A percentile compares a stretch with the other conserved stretches of the same genome.
Conservation (phyloP, 2,797 vertebrate species). For the Lacerta viridis region DNA sequence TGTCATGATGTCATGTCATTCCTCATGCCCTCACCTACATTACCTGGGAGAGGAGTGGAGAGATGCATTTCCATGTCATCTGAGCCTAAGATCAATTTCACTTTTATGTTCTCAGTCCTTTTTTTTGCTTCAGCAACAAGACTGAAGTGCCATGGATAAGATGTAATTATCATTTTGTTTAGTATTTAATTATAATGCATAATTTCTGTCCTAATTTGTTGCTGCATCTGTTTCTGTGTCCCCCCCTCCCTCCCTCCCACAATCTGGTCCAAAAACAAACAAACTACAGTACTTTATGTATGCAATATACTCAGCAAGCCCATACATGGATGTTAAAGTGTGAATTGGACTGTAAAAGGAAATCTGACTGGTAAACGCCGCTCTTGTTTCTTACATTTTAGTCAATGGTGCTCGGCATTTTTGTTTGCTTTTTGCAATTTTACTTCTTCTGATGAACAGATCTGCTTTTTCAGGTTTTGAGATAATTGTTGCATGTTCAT, state of each 20-base stretch:
- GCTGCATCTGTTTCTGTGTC: background rate
- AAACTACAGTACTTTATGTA: background rate
- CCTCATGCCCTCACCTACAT: too few species aligned
- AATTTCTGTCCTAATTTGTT: background rate
- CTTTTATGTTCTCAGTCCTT: background rate
- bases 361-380: background rate
- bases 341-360: rapidly evolving
- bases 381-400: constrained; percentile 8
- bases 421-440: background rate
- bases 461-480: background rate
- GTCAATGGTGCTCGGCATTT: background rate
- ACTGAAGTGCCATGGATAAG: background rate
- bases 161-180: constrained; percentile 14
- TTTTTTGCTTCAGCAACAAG: background rate
- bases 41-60: background rate
- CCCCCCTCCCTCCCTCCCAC: background rate
- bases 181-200: constrained; percentile 26
- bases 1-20: background rate
- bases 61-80: background rate
- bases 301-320: background rate
- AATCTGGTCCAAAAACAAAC: background rate
- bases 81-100: background rate
- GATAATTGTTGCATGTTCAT: background rate
- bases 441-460: background rate
- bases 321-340: constrained; percentile 2